These are phyloP conservation scores for Aporophyla nigra DNA, from an alignment of 2,888 invertebrate species.

Conservation along the genomic window DNA sequence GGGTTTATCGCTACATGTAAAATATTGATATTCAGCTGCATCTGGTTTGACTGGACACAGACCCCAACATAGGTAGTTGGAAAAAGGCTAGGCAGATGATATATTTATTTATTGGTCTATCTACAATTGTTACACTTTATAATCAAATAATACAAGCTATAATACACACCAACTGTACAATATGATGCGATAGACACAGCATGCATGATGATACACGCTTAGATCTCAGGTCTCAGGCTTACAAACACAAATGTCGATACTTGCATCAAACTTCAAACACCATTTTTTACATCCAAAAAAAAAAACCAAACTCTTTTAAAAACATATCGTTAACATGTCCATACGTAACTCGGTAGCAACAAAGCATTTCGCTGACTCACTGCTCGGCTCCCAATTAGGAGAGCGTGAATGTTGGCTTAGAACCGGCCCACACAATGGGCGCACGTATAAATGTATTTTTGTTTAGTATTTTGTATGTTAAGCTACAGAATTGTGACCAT, in stretches of 20 bases:
- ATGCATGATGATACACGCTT: no score
- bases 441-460: conserved; percentile 34
- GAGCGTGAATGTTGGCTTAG: conserved; percentile 61
- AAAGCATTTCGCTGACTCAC: conserved; percentile 65
- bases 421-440: conserved; percentile 57
- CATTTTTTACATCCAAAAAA: conserved; percentile 6
- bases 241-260: conserved; percentile 3
- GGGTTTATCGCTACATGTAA: no score
- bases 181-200: no score
- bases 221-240: no score
- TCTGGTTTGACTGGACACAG: no score
- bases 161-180: no score
- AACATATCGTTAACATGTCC: conserved; percentile 55
- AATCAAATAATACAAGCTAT: no score
- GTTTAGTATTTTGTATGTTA: conserved; percentile 49
- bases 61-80: no score
- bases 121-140: no score
- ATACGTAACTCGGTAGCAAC: conserved; percentile 66
- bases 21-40: no score
- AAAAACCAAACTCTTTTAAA: conserved; percentile 28
- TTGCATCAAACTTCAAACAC: background rate
- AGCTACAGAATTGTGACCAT: conserved; percentile 32
- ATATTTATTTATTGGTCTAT: no score
- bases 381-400: conserved; percentile 66
- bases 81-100: no score